phyloP scores from a whole-genome alignment of 2,797 vertebrate genomes.

The Tadarida brasiliensis region DNA sequence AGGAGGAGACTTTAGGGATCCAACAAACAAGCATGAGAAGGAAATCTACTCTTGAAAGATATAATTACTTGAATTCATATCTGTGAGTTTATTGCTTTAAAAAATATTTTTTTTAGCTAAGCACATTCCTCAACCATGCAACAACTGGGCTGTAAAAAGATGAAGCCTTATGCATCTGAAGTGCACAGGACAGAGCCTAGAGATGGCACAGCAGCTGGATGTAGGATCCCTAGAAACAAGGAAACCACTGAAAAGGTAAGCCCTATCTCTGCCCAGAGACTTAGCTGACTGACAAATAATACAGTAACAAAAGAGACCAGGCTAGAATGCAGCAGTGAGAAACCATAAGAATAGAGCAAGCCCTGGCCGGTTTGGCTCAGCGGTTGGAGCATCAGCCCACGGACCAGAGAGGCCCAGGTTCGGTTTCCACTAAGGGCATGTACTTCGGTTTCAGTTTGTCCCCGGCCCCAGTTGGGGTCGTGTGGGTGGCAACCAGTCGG shows the following conservation, averaged over 20 bases:
- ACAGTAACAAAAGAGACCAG: neutral
- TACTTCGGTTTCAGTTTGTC: too few species aligned
- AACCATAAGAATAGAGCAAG: neutral
- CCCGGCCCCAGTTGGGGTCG: too few species aligned
- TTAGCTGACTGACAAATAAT: neutral
- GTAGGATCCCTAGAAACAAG: neutral
- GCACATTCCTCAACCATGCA: neutral
- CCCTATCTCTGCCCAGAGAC: neutral
- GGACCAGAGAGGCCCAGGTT: too few species aligned
- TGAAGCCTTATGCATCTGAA: neutral
- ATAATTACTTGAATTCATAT: neutral
- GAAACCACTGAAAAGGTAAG: neutral
- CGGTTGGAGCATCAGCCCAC: too few species aligned
- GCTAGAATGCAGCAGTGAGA: neutral
- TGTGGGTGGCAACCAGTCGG: too few species aligned
- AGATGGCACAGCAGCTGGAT: neutral
- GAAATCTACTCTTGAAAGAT: neutral
- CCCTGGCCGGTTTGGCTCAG: too few species aligned
- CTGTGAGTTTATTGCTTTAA: neutral
- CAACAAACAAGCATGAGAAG: neutral
- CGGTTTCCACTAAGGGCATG: too few species aligned
- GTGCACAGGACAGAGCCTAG: neutral
- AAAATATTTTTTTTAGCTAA: neutral
- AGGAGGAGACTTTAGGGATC: neutral
- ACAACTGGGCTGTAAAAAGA: neutral